phyloP scores from a whole-genome alignment of 2,113 vertebrate species.

The Lethenteron reissneri region DNA sequence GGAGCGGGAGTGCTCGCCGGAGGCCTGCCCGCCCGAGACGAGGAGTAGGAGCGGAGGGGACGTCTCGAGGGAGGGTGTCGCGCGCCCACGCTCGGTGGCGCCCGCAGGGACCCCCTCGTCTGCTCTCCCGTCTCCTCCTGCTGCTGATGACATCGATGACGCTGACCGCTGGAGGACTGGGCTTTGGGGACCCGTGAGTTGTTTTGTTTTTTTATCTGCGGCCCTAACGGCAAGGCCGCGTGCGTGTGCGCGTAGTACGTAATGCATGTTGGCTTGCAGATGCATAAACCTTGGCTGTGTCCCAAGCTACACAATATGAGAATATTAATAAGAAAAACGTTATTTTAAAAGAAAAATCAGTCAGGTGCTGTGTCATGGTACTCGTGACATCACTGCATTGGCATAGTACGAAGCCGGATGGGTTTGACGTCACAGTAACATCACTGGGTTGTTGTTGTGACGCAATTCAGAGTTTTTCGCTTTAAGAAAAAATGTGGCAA shows the following conservation, averaged over 20 bases:
- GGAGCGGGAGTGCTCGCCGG: constrained; percentile 57
- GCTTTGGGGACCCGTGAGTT: constrained; percentile 85
- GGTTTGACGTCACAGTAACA: too few species aligned
- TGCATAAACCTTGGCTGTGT: neutral
- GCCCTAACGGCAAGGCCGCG: neutral
- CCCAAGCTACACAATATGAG: constrained; percentile 6
- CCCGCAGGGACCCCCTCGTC: neutral
- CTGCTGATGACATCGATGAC: neutral
- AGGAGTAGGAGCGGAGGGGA: neutral
- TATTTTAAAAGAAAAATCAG: neutral
- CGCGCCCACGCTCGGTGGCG: neutral
- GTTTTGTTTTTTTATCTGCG: neutral
- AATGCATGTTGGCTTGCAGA: neutral
- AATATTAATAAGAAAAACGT: neutral
- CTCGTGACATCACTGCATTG: too few species aligned
- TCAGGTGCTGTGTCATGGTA: neutral
- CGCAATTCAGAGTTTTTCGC: too few species aligned
- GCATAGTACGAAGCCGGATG: too few species aligned
- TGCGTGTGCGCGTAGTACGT: neutral
- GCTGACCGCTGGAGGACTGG: constrained; percentile 82
- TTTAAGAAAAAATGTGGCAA: neutral
- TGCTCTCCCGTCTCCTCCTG: neutral
- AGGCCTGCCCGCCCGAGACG: neutral
- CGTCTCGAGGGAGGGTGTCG: neutral
- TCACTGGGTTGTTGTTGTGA: too few species aligned